These are phyloP conservation scores for Rhagophthalmus giganteus DNA, from an alignment of 2,888 invertebrate genomes.

Conservation along the genomic window DNA sequence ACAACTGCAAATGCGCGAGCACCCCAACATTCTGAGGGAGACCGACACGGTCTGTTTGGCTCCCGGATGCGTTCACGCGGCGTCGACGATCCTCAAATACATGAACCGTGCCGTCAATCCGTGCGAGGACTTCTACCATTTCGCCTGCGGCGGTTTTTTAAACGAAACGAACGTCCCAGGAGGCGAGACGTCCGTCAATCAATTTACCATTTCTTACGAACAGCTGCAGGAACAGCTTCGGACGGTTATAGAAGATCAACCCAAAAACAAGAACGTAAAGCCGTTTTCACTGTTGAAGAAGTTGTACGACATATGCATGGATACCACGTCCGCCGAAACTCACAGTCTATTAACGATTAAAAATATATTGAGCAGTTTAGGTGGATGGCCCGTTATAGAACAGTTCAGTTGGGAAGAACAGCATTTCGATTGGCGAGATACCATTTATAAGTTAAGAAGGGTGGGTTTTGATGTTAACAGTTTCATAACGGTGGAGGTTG, in stretches of 20 bases:
- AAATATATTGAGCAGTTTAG: constrained; percentile 59
- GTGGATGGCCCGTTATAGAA: constrained; percentile 87
- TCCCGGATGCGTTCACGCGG: constrained; percentile 81
- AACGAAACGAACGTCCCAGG: constrained; percentile 75
- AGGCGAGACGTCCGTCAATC: constrained; percentile 76
- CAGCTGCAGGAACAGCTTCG: constrained; percentile 73
- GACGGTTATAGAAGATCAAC: constrained; percentile 68
- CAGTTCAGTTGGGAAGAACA: constrained; percentile 67
- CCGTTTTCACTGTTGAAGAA: constrained; percentile 78
- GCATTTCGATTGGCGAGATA: constrained; percentile 36
- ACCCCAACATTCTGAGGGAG: constrained; percentile 1
- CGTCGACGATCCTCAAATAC: constrained; percentile 66
- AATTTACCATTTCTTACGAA: constrained; percentile 75
- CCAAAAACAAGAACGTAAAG: constrained; percentile 62
- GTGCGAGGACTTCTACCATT: constrained; percentile 81
- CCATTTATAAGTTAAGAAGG: constrained; percentile 25
- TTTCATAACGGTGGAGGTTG: constrained; percentile 29
- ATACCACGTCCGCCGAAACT: constrained; percentile 39
- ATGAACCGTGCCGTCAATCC: constrained; percentile 67
- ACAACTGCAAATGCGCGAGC: constrained; percentile 7
- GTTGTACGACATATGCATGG: constrained; percentile 60
- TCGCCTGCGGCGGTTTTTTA: constrained; percentile 71
- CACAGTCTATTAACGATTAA: constrained; percentile 66
- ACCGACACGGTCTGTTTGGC: constrained; percentile 63
- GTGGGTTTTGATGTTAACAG: constrained; percentile 30